phyloP scores from a whole-genome alignment of 2,888 invertebrate species.

The Zaprionus obscuricornis region DNA sequence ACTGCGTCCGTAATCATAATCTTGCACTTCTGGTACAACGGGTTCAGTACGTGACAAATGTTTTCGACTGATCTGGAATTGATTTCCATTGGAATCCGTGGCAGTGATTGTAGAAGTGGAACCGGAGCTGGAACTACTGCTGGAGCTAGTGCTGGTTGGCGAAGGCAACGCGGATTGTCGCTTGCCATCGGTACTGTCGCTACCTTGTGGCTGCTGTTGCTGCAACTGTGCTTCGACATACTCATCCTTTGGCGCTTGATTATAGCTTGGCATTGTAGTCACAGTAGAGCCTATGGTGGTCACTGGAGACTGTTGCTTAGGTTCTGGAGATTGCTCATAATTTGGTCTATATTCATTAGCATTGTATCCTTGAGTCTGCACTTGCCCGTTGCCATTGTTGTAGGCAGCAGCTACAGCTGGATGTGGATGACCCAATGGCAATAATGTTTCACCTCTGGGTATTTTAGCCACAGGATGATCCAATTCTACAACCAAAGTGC shows the following conservation, averaged over 20 bases:
- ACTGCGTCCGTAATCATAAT: constrained; percentile 60
- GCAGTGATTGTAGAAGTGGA: constrained; percentile 39
- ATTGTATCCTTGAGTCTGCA: constrained; percentile 50
- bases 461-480: constrained; percentile 86
- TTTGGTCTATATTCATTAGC: constrained; percentile 54
- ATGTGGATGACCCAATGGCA: constrained; percentile 79
- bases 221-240: constrained; percentile 66
- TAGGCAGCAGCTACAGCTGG: constrained; percentile 80
- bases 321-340: constrained; percentile 38
- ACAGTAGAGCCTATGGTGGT: constrained; percentile 67
- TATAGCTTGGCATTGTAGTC: constrained; percentile 72
- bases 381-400: constrained; percentile 58
- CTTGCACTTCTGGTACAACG: constrained; percentile 60
- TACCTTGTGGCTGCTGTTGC: constrained; percentile 44
- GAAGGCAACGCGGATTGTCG: constrained; percentile 33
- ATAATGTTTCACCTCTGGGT: constrained; percentile 83
- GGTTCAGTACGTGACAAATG: constrained; percentile 72
- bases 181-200: constrained; percentile 46
- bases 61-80: constrained; percentile 64
- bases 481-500: constrained; percentile 86
- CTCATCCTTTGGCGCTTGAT: constrained; percentile 64
- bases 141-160: constrained; percentile 9
- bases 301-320: constrained; percentile 54
- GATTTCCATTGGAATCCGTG: constrained; percentile 70
- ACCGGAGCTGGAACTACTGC: constrained; percentile 9